phyloP scores from a whole-genome alignment of 1,140 invertebrate species.

The Zaprionus inermis region DNA sequence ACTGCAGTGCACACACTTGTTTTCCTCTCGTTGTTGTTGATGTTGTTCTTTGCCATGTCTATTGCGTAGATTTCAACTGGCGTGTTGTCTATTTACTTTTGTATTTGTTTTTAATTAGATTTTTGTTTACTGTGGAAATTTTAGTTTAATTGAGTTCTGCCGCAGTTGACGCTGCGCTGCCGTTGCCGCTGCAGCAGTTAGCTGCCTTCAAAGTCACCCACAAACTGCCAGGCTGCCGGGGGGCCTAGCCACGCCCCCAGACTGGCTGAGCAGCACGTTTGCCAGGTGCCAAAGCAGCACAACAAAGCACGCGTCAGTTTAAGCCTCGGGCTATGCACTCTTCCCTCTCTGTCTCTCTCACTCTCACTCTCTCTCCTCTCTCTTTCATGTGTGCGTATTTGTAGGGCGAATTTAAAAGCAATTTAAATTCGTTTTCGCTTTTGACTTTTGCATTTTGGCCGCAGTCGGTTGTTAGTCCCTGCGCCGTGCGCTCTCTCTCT shows the following conservation, averaged over 20 bases:
- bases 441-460: slow-evolving; percentile 53
- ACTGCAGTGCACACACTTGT: slow-evolving; percentile 49
- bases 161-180: not conserved
- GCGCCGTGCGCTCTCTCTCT: not conserved
- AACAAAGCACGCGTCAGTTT: slow-evolving; percentile 54
- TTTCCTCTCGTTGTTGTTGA: slow-evolving; percentile 10
- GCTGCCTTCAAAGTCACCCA: slow-evolving; percentile 45
- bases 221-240: slow-evolving; percentile 11
- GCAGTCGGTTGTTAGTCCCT: slow-evolving; percentile 22
- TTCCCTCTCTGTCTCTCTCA: not conserved
- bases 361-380: slow-evolving; percentile 14
- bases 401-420: slow-evolving; percentile 51
- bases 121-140: slow-evolving; percentile 73
- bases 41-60: slow-evolving; percentile 27
- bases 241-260: slow-evolving; percentile 1
- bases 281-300: slow-evolving; percentile 35
- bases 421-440: slow-evolving; percentile 66
- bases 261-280: slow-evolving; percentile 30
- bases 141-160: slow-evolving; percentile 72
- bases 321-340: slow-evolving; percentile 18
- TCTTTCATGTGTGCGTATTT: slow-evolving; percentile 46
- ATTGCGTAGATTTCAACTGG: slow-evolving; percentile 41
- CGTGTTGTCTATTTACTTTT: slow-evolving; percentile 62
- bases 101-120: slow-evolving; percentile 81
- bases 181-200: slow-evolving; percentile 5